Percentiles rank a stretch among this genome's conserved stretches.
These are phyloP conservation scores for Drosophila lini DNA, from an alignment of 1,140 invertebrate genomes.

Conservation along the genomic window DNA sequence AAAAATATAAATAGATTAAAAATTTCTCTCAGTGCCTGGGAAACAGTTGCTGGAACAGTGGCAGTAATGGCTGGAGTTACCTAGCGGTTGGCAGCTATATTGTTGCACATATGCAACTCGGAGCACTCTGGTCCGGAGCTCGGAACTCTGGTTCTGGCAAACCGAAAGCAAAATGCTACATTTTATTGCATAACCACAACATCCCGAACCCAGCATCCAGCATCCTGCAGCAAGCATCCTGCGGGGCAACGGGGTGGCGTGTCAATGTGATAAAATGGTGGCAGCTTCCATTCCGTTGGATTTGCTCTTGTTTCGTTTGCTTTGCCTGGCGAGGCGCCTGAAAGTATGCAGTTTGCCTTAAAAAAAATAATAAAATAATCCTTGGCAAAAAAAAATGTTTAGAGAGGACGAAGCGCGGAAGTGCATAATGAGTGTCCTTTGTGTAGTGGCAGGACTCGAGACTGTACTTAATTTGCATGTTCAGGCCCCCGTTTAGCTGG, in stretches of 20 bases:
- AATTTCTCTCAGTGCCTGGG: slow-evolving; percentile 14
- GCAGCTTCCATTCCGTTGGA: slow-evolving; percentile 36
- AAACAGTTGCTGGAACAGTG: slow-evolving; percentile 26
- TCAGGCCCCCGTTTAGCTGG: slow-evolving; percentile 3
- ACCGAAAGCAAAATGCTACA: slow-evolving; percentile 70
- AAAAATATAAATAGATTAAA: too few relatives aligned
- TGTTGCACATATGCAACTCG: slow-evolving; percentile 62
- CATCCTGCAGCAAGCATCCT: slow-evolving; percentile 3
- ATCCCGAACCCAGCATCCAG: slow-evolving; percentile 15
- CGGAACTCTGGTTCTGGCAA: background rate
- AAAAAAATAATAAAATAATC: slow-evolving; percentile 22
- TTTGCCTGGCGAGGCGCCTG: slow-evolving; percentile 41
- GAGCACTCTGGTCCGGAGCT: slow-evolving; percentile 4
- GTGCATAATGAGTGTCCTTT: slow-evolving; percentile 77
- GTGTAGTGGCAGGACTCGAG: slow-evolving; percentile 50
- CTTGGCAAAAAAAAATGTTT: slow-evolving; percentile 8
- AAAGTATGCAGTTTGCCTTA: slow-evolving; percentile 41
- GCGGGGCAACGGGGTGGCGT: slow-evolving; percentile 16
- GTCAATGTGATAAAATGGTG: slow-evolving; percentile 61
- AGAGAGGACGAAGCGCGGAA: slow-evolving; percentile 16
- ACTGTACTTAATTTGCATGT: slow-evolving; percentile 72
- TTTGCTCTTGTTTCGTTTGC: slow-evolving; percentile 20
- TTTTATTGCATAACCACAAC: slow-evolving; percentile 70
- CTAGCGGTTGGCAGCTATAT: slow-evolving; percentile 61
- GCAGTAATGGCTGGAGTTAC: slow-evolving; percentile 29